phyloP scores from a whole-genome alignment of 1,140 invertebrate species.

The Drosophila insularis region DNA sequence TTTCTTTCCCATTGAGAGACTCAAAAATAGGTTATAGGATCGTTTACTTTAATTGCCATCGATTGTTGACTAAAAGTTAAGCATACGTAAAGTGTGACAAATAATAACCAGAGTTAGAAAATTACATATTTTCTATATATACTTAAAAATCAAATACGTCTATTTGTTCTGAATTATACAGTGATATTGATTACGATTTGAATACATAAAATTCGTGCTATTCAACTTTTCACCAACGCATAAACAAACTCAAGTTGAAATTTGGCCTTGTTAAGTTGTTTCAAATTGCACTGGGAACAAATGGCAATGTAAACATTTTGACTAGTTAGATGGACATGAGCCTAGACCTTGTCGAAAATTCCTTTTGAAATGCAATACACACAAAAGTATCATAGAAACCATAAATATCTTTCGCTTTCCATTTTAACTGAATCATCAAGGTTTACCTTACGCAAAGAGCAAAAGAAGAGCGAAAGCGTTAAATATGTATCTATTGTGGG shows the following conservation, averaged over 20 bases:
- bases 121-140: too few relatives aligned
- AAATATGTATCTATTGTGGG: not conserved
- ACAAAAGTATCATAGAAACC: not conserved
- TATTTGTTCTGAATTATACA: too few relatives aligned
- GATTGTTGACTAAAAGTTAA: too few relatives aligned
- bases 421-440: conserved; percentile 1
- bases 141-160: too few relatives aligned
- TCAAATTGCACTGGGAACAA: conserved; percentile 47
- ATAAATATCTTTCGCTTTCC: not conserved
- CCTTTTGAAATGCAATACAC: conserved; percentile 2
- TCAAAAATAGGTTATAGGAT: too few relatives aligned
- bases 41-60: too few relatives aligned
- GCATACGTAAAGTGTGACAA: too few relatives aligned
- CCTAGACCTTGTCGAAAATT: not conserved
- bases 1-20: too few relatives aligned
- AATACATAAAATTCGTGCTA: too few relatives aligned
- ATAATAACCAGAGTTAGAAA: too few relatives aligned
- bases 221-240: conserved; percentile 2
- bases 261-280: conserved; percentile 48
- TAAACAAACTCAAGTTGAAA: conserved; percentile 25
- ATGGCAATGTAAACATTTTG: conserved; percentile 7
- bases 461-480: not conserved
- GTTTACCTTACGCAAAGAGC: not conserved
- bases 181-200: too few relatives aligned
- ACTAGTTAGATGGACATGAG: conserved; percentile 8